phyloP scores from a whole-genome alignment of 2,888 invertebrate species.

The Penaeus monodon region DNA sequence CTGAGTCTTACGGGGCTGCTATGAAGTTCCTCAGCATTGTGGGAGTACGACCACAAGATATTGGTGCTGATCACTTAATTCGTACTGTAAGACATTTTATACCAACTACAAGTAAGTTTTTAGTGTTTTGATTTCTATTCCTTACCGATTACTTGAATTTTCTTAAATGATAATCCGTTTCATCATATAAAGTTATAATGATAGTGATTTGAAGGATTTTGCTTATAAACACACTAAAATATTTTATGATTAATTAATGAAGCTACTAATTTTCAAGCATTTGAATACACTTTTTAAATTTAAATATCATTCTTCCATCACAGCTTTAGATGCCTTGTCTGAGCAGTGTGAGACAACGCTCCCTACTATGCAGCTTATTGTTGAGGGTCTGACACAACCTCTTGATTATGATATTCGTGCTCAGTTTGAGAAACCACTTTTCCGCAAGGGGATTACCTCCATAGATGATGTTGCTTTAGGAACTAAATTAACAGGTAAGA shows the following conservation, averaged over 20 bases:
- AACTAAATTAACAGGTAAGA: constrained; percentile 67
- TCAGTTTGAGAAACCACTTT: constrained; percentile 78
- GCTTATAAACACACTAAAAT: no score
- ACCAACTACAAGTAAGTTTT: constrained; percentile 71
- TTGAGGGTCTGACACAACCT: constrained; percentile 81
- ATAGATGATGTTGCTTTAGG: constrained; percentile 78
- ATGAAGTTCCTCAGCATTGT: constrained; percentile 36
- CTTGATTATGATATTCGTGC: constrained; percentile 82
- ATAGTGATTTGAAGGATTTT: no score
- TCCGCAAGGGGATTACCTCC: constrained; percentile 80
- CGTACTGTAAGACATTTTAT: constrained; percentile 37
- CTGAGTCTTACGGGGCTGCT: constrained; percentile 86
- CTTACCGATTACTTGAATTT: no score
- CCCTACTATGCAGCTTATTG: constrained; percentile 78
- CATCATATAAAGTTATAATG: no score
- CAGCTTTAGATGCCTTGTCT: constrained; percentile 71
- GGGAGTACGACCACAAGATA: constrained; percentile 39
- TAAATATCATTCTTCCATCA: constrained; percentile 53
- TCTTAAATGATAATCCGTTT: no score
- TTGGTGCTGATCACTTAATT: constrained; percentile 56
- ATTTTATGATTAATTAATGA: no score
- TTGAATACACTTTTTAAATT: background rate
- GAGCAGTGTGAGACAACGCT: constrained; percentile 75
- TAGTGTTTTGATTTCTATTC: background rate
- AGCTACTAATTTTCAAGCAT: no score